A percentile compares a stretch with the other conserved stretches of the same genome.
These are phyloP conservation scores for Cololabis saira DNA, from an alignment of 2,113 vertebrate genomes.

Conservation along the genomic window DNA sequence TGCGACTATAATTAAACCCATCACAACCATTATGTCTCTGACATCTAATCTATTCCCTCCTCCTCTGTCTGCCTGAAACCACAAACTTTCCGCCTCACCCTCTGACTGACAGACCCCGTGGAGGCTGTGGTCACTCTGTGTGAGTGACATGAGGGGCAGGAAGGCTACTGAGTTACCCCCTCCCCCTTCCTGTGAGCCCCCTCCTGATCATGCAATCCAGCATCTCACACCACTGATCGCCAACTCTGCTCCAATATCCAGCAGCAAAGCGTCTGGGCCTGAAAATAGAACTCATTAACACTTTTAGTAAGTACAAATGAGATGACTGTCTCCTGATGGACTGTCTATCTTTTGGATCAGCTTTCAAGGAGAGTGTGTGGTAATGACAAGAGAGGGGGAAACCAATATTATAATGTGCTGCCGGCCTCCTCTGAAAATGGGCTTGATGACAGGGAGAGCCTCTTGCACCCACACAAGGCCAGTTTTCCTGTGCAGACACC, in stretches of 20 bases:
- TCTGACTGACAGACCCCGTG: slow-evolving; percentile 78
- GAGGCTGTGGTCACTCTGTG: slow-evolving; percentile 71
- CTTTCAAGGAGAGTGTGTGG: slow-evolving; percentile 84
- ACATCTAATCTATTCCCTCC: slow-evolving; percentile 70
- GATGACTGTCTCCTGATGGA: slow-evolving; percentile 84
- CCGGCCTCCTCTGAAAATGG: slow-evolving; percentile 70
- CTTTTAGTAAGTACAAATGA: slow-evolving; percentile 86
- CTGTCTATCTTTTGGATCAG: slow-evolving; percentile 87
- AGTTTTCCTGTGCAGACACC: slow-evolving; percentile 54
- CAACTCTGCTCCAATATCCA: slow-evolving; percentile 74
- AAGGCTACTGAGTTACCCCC: slow-evolving; percentile 65
- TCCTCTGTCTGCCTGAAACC: slow-evolving; percentile 61
- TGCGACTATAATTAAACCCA: slow-evolving; percentile 72
- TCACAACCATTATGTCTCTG: slow-evolving; percentile 67
- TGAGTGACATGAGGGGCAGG: slow-evolving; percentile 66
- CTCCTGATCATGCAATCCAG: slow-evolving; percentile 64
- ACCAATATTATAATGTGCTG: slow-evolving; percentile 85
- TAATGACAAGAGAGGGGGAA: slow-evolving; percentile 81
- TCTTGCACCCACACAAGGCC: slow-evolving; percentile 58
- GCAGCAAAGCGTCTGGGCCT: slow-evolving; percentile 72
- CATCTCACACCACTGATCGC: slow-evolving; percentile 71
- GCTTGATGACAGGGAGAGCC: slow-evolving; percentile 75
- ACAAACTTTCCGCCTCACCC: slow-evolving; percentile 65
- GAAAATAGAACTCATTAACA: slow-evolving; percentile 88
- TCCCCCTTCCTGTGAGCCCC: slow-evolving; percentile 24